A percentile compares a stretch with the other conserved stretches of the same genome.
These are phyloP conservation scores for Etheostoma perlongum DNA, from an alignment of 2,797 vertebrate genomes.

Conservation along the genomic window DNA sequence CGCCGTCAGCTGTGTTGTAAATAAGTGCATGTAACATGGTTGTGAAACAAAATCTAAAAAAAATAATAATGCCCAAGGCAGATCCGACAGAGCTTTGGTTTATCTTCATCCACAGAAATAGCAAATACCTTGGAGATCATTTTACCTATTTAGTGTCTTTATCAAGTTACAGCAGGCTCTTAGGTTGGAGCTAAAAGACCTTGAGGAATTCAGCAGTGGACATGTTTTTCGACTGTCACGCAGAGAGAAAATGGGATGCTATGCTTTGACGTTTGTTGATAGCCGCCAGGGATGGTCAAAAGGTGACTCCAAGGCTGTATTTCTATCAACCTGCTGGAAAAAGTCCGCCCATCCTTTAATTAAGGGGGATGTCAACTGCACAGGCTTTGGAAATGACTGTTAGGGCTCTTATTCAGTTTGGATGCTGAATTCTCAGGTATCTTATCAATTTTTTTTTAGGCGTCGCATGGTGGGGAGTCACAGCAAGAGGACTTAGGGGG, in stretches of 20 bases:
- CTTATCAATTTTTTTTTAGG: background rate
- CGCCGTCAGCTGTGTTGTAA: constrained; percentile 20
- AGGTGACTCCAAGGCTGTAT: constrained; percentile 55
- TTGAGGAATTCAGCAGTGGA: constrained; percentile 22
- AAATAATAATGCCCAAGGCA: background rate
- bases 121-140: constrained; percentile 41
- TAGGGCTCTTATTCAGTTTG: constrained; percentile 1
- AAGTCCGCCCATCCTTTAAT: constrained; percentile 41
- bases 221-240: constrained; percentile 37
- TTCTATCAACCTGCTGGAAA: constrained; percentile 58
- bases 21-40: constrained; percentile 15
- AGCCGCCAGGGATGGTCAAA: constrained; percentile 10
- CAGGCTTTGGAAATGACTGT: constrained; percentile 6
- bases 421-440: background rate
- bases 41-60: constrained; percentile 8
- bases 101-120: background rate
- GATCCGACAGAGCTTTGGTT: constrained; percentile 31
- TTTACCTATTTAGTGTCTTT: constrained; percentile 41
- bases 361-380: constrained; percentile 52
- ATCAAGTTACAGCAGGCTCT: constrained; percentile 62
- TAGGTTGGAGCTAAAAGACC: constrained; percentile 12
- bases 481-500: background rate
- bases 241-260: constrained; percentile 30
- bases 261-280: constrained; percentile 68
- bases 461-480: constrained; percentile 13